Base-by-base conservation (phyloP, 2,888 invertebrate genomes). In the Acrobasis consociella region DNA sequence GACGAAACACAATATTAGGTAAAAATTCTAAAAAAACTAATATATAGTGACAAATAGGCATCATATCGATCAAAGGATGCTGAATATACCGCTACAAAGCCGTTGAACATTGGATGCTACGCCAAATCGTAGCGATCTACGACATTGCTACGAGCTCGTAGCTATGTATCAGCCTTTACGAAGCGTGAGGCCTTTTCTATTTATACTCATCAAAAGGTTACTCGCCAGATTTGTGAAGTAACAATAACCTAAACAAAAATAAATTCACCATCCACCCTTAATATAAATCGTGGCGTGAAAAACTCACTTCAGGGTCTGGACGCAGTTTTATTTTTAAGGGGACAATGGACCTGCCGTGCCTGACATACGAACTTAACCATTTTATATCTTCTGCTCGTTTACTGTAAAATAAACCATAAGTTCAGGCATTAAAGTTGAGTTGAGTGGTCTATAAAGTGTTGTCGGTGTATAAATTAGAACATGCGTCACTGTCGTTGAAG, bases 401-500 rank as follows among this genome's bases (percentile, higher is more conserved):
- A 31, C 22, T 51, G 3, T 22, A 46, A 60, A 84, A 67, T 78
- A 50, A 65, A 68, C 83, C 77, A 75, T 87, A 81, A 70, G 49
- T 13, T 55, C 5, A 60, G n/a, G 64, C 46, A 2, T 62, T 73
- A 81, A 71, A 67, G 72, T 64, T 71, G 73, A 68, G 71, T 68
- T 56, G n/a, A 42, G 51, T 51, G 49, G 76, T 67, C 73, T 58
- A 71, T 66, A 69, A 72, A 78, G 70, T 68, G 66, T 78, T 78
- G 84, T 72, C 67, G 72, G 75, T 80, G 72, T 79, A 82, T 84
- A 87, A 89, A 89, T 89, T 89, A 85, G 83, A 85, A 79, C 78
- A 87, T 90, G 81, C 81, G 83, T 91, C 90, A 87, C 82, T 89
- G 90, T 89, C 90, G 74, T 68, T 72, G 66, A 69, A 71, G 72